Conservation (phyloP, 2,888 invertebrate species). For the Schizaphis graminum region DNA sequence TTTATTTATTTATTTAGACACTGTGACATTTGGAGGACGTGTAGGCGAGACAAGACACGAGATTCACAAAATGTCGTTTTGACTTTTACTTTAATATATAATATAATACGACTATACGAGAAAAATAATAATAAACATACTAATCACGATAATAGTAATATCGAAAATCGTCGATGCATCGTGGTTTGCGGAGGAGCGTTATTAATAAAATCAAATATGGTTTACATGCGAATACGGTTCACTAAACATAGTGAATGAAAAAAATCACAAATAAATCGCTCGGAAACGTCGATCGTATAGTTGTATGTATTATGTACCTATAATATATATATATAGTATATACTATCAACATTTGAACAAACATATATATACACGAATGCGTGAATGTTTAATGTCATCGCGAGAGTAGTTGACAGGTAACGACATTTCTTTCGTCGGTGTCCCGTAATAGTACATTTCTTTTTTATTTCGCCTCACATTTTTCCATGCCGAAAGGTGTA, state of each 20-base stretch:
- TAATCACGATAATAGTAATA: background rate
- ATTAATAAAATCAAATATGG: background rate
- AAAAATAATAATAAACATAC: background rate
- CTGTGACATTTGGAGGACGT: background rate
- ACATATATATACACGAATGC: background rate
- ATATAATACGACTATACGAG: background rate
- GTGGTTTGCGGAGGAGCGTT: background rate
- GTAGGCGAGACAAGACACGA: constrained; percentile 5
- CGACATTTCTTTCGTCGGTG: background rate
- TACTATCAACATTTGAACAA: background rate
- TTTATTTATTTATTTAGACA: background rate
- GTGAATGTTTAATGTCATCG: background rate
- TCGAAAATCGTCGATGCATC: background rate
- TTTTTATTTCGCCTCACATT: background rate
- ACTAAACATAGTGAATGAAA: background rate
- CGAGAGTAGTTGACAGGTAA: background rate
- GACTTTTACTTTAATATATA: background rate
- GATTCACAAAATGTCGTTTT: background rate
- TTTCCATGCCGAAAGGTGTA: background rate
- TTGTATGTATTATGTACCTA: background rate
- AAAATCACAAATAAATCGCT: background rate
- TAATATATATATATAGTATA: background rate
- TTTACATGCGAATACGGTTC: background rate
- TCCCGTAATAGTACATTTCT: background rate
- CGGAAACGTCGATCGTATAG: background rate